Base-by-base conservation (phyloP, 2,113 vertebrate species). In the Mungos mungo region DNA sequence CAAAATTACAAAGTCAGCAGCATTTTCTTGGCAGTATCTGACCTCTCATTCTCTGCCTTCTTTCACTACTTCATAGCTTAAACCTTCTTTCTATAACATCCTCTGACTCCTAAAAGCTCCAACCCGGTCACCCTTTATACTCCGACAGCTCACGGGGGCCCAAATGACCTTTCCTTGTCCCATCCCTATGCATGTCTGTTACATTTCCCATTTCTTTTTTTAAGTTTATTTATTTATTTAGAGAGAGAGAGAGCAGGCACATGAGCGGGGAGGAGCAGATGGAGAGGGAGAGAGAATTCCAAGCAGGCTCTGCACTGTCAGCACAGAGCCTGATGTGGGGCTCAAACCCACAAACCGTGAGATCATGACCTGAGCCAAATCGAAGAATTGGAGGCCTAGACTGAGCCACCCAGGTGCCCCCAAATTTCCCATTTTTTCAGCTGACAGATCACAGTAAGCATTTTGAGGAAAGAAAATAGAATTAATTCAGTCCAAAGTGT, bases 1-100 rank as follows among this genome's bases (percentile, higher is more conserved):
- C 80, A 96, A 85, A 95, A 80, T 76, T 35, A 88, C 38, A 31
- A 76, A 82, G 71, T 38, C 87, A 97, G 88, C 71, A 77, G 90
- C 86, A 76, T 92, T 86, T 66, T 35, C 85, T 45, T 63, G 76
- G 81, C 76, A 33, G 38, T 35, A 21, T 54, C 38, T 92, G 66
- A 11, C n/a, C 57, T 66, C 41, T 72, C 54, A 33, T 54, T 72
- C 68, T 74, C 25, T 18, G 1, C 68, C 31, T 60, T 63, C 52
- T 87, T 77, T 65, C 31, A n/a, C 25, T 63, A 6, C n/a, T 50
- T 41, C 47, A 82, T 52, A 83, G 27, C 21, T 69, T 85, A 13
- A 72, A 29, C 5, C 89, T 72, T 77, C 35, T 93, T 74, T 92
- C 10, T 50, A 21, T 74, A 57, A 57, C 16, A 60, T 60, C 68